Conservation (phyloP, 2,113 vertebrate genomes). For the Tachysurus vachellii region DNA sequence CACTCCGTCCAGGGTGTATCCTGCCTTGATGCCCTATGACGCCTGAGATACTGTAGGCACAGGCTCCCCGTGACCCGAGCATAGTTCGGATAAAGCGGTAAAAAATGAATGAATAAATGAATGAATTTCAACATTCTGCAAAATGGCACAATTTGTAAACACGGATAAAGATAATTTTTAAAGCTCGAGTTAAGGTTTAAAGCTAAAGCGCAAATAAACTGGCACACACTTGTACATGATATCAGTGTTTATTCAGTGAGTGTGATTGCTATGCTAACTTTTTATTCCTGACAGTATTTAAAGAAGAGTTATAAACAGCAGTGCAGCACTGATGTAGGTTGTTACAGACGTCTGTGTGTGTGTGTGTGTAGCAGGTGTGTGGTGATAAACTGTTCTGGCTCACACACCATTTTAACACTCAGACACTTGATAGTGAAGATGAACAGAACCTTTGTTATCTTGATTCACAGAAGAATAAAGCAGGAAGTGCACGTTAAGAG, state of each 20-base stretch:
- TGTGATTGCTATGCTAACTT: not conserved
- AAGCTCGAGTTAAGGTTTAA: no score
- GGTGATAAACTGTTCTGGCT: slow-evolving; percentile 24
- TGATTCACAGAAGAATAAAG: slow-evolving; percentile 33
- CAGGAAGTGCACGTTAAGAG: slow-evolving; percentile 57
- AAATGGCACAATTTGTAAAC: not conserved
- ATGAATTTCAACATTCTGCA: not conserved
- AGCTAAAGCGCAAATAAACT: not conserved
- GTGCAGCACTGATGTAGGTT: not conserved
- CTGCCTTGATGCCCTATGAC: no score
- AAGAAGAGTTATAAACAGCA: not conserved
- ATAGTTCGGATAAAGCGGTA: no score
- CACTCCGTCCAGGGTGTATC: no score
- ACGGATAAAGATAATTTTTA: not conserved
- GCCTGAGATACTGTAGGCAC: no score
- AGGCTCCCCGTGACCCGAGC: no score
- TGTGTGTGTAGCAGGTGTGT: slow-evolving; percentile 7
- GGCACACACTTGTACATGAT: not conserved
- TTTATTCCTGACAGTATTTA: slow-evolving; percentile 5
- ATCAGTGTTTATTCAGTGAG: not conserved
- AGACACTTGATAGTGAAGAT: slow-evolving; percentile 32
- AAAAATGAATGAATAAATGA: no score
- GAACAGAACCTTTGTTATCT: slow-evolving; percentile 26
- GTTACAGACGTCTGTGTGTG: not conserved
- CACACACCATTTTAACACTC: slow-evolving; percentile 31